phyloP scores from a whole-genome alignment of 2,888 invertebrate genomes.

The Drosophila mayaguana region DNA sequence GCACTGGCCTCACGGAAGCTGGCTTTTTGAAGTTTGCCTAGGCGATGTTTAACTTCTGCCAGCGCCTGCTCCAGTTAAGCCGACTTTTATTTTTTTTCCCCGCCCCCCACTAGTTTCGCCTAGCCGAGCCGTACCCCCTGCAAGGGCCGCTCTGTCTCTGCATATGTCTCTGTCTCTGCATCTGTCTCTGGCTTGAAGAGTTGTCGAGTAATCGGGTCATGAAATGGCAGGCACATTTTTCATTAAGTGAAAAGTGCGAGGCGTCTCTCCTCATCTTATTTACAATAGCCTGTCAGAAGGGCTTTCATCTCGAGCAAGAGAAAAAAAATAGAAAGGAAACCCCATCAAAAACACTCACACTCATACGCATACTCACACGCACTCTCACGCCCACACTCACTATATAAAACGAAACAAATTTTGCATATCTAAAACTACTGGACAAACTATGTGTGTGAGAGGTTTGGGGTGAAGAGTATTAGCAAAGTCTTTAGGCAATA shows the following conservation, averaged over 20 bases:
- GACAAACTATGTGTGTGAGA: background rate
- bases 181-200: conserved; percentile 45
- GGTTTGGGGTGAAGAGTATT: background rate
- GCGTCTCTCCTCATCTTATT: conserved; percentile 35
- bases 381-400: background rate
- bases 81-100: background rate
- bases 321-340: background rate
- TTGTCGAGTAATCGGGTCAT: conserved; percentile 73
- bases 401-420: background rate
- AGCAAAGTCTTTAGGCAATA: background rate
- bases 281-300: conserved; percentile 32
- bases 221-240: conserved; percentile 64
- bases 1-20: conserved; percentile 48
- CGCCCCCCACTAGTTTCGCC: background rate
- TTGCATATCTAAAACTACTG: conserved; percentile 6
- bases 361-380: background rate
- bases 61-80: conserved; percentile 48
- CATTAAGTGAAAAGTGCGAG: conserved; percentile 51
- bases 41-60: conserved; percentile 42
- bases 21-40: conserved; percentile 41
- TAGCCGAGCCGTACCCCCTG: background rate
- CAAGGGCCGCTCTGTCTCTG: conserved; percentile 3
- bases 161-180: conserved; percentile 6
- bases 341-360: conserved; percentile 16
- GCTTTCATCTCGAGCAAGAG: conserved; percentile 29